These are phyloP conservation scores for Drosophila seclusa DNA, from an alignment of 2,888 invertebrate genomes.

Conservation along the genomic window DNA sequence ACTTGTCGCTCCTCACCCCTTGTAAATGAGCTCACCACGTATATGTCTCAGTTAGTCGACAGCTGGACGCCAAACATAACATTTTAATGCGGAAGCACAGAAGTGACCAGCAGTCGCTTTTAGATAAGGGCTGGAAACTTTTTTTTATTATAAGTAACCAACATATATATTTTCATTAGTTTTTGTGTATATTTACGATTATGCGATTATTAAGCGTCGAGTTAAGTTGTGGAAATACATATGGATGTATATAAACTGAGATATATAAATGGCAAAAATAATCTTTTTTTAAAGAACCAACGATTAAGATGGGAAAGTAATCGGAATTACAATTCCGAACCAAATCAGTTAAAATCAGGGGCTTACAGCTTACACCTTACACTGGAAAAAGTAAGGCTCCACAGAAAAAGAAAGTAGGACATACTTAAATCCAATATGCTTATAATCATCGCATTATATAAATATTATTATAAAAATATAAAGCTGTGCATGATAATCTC, in stretches of 20 bases:
- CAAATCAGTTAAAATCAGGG: neutral
- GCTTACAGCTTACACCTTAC: neutral
- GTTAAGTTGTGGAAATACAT: neutral
- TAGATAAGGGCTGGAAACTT: slow-evolving; percentile 10
- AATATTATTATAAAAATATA: neutral
- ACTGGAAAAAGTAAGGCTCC: neutral
- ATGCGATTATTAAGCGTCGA: neutral
- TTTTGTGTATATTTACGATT: neutral
- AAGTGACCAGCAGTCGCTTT: slow-evolving; percentile 5
- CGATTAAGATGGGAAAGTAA: neutral
- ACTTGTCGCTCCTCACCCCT: neutral
- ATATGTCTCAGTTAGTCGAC: slow-evolving; percentile 14
- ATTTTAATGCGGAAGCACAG: slow-evolving; percentile 14
- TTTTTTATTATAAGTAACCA: neutral
- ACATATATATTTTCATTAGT: neutral
- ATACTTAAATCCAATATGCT: too few species aligned
- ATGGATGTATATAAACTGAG: too few species aligned
- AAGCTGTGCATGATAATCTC: neutral
- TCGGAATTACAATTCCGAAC: neutral
- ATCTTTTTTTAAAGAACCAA: neutral
- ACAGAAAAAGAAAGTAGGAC: too few species aligned
- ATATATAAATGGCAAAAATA: neutral
- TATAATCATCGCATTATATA: too few species aligned
- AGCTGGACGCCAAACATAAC: slow-evolving; percentile 23
- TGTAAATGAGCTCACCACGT: slow-evolving; percentile 3